phyloP scores from a whole-genome alignment of 2,113 vertebrate species.

The Heterotilapia buettikoferi region DNA sequence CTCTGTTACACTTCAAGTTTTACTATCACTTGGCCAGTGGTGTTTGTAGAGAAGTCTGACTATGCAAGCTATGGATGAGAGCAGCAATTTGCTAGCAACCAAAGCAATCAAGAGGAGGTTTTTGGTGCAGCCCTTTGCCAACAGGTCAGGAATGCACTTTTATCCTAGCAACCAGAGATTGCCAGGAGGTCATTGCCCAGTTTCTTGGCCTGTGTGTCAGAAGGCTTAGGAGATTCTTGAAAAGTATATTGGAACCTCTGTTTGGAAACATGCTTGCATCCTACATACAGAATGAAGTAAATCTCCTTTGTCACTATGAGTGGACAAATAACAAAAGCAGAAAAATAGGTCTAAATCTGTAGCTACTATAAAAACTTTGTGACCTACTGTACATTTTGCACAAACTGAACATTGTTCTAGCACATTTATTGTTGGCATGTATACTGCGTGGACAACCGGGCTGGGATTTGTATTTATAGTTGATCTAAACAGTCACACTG shows the following conservation, averaged over 20 bases:
- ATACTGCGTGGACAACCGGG: background rate
- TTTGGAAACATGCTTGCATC: background rate
- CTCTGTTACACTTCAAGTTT: background rate
- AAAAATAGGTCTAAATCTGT: background rate
- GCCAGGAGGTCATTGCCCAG: background rate
- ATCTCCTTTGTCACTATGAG: background rate
- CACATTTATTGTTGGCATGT: background rate
- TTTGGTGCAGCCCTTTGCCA: background rate
- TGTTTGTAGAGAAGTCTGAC: background rate
- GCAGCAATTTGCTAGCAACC: background rate
- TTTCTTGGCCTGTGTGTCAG: background rate
- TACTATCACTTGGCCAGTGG: background rate
- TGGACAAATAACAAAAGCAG: no score
- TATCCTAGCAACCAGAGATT: background rate
- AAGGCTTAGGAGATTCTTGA: background rate
- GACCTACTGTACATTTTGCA: background rate
- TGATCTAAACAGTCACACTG: background rate
- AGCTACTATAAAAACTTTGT: background rate
- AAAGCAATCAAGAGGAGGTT: background rate
- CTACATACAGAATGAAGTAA: accelerated
- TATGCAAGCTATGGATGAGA: background rate
- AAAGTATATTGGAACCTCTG: background rate
- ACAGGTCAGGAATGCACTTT: background rate
- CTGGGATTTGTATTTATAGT: background rate
- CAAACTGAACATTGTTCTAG: background rate